Evolutionary conservation across 1,140 invertebrate species (phyloP).

Genomic region (Kradibia gibbosae): DNA sequence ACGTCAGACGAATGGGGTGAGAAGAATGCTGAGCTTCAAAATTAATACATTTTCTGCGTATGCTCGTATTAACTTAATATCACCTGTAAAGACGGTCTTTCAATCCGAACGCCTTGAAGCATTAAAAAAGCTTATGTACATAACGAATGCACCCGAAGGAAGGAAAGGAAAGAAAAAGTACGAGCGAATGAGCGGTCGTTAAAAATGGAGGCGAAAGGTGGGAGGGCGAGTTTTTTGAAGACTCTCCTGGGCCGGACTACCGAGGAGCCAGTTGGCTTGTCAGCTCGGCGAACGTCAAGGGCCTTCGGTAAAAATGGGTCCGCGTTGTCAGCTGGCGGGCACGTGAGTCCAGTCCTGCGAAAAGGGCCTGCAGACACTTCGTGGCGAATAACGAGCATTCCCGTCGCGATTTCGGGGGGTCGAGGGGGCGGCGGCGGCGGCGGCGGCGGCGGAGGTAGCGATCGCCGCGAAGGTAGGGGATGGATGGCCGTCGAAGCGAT

Average conservation of each 20-base stretch:
- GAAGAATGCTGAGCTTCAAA: too few relatives aligned
- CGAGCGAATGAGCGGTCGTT: not conserved
- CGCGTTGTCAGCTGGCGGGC: not conserved
- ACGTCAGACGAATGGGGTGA: too few relatives aligned
- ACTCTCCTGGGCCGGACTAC: not conserved
- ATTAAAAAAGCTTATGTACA: not conserved
- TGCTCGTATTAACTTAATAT: not conserved
- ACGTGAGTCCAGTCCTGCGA: not conserved
- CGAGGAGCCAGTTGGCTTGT: not conserved
- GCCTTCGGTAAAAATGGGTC: not conserved
- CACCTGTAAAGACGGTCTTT: not conserved
- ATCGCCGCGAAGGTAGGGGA: not conserved
- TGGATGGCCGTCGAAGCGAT: not conserved
- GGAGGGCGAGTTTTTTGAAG: not conserved
- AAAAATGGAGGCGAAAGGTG: not conserved
- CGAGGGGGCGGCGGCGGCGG: too few relatives aligned
- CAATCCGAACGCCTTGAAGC: not conserved
- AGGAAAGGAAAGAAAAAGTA: not conserved
- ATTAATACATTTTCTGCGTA: too few relatives aligned
- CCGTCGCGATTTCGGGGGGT: not conserved
- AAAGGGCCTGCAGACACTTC: not conserved
- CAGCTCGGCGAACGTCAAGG: not conserved
- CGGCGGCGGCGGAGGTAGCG: not conserved
- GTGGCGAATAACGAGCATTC: constrained; percentile 35
- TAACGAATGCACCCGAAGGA: not conserved